Percentiles rank a stretch among this genome's conserved stretches.
phyloP scores from a whole-genome alignment of 2,797 vertebrate species.

The Apogon hyalosoma region DNA sequence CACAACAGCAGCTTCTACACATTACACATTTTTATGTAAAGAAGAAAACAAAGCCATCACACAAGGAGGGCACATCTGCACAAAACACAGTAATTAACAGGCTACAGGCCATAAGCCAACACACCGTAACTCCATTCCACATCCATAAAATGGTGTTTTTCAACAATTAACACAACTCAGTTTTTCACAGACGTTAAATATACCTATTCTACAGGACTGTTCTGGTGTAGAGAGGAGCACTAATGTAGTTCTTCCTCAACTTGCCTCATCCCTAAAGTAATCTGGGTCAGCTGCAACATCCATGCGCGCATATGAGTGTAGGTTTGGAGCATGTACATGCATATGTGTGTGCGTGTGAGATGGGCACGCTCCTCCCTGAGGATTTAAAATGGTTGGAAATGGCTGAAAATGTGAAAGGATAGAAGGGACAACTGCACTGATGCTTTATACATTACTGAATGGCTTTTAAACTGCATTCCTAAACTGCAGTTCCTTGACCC shows the following conservation, averaged over 20 bases:
- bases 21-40: slow-evolving; percentile 23
- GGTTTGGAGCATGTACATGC: slow-evolving; percentile 17
- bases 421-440: slow-evolving; percentile 26
- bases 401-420: slow-evolving; percentile 31
- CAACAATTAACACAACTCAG: too few relatives aligned
- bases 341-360: neutral
- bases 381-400: slow-evolving; percentile 34
- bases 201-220: neutral
- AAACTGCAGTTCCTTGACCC: neutral
- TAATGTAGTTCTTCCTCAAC: slow-evolving; percentile 2
- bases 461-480: slow-evolving; percentile 10
- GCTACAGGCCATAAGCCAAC: neutral
- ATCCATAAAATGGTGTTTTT: neutral
- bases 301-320: slow-evolving; percentile 1
- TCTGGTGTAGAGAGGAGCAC: neutral
- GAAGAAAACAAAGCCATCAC: slow-evolving; percentile 1
- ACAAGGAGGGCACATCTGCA: neutral
- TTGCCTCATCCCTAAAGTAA: slow-evolving; percentile 39
- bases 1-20: neutral
- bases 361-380: slow-evolving; percentile 14
- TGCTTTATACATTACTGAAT: neutral
- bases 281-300: slow-evolving; percentile 56
- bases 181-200: neutral
- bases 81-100: neutral
- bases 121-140: neutral